Conservation (phyloP, 2,888 invertebrate genomes). For the Drosophila macrothrix region DNA sequence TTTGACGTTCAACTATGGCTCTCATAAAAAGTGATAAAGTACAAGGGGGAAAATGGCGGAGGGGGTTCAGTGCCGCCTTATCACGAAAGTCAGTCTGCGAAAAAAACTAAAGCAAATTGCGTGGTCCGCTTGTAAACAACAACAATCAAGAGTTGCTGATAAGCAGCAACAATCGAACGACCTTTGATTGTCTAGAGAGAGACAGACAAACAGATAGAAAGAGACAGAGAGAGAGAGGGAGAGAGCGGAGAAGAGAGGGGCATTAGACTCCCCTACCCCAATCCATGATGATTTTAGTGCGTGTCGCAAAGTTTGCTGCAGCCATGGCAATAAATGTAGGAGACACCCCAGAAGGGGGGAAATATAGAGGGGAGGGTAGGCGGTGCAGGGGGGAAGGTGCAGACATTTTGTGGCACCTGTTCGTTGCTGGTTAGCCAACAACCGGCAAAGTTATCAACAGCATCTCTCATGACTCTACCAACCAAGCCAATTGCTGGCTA, state of each 20-base stretch:
- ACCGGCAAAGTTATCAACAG: conserved; percentile 56
- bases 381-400: neutral
- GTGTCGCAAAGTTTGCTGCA: conserved; percentile 42
- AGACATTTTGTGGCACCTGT: conserved; percentile 42
- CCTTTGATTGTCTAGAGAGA: conserved; percentile 38
- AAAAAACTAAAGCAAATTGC: conserved; percentile 59
- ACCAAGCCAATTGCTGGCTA: conserved; percentile 32
- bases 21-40: conserved; percentile 34
- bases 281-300: conserved; percentile 55
- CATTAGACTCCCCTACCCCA: neutral
- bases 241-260: neutral
- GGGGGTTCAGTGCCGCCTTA: conserved; percentile 39
- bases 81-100: conserved; percentile 30
- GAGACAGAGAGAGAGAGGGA: neutral
- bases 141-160: conserved; percentile 53
- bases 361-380: neutral
- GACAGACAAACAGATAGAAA: neutral
- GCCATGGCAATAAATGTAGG: conserved; percentile 57
- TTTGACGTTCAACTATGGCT: conserved; percentile 9
- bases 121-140: conserved; percentile 70
- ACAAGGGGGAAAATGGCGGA: neutral
- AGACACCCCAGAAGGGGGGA: neutral
- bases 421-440: conserved; percentile 27
- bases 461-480: conserved; percentile 42
- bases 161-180: conserved; percentile 29